phyloP scores from a whole-genome alignment of 2,888 invertebrate species.

The Blastobasis lacticolella region DNA sequence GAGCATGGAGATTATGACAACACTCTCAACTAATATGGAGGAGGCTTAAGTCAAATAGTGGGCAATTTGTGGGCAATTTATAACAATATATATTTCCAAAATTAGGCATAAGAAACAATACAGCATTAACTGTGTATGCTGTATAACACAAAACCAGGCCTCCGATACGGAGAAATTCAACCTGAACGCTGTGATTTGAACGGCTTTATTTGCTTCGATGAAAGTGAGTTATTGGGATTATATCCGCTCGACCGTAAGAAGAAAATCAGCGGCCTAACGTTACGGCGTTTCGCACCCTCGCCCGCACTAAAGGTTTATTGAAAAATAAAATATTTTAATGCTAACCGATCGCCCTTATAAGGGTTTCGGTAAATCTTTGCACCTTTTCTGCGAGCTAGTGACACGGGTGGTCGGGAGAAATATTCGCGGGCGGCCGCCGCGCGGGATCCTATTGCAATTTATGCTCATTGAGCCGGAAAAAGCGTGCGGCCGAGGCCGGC shows the following conservation, averaged over 20 bases:
- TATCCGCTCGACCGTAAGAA: conserved; percentile 30
- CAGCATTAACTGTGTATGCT: neutral
- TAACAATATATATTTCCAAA: too few species aligned
- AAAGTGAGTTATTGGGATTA: conserved; percentile 36
- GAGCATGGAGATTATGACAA: too few species aligned
- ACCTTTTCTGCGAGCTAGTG: conserved; percentile 47
- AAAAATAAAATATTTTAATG: conserved; percentile 54
- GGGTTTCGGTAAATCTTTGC: conserved; percentile 55
- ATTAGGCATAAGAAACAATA: too few species aligned
- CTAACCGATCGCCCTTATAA: conserved; percentile 40
- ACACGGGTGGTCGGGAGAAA: conserved; percentile 46
- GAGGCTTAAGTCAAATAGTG: too few species aligned
- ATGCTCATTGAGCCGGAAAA: conserved; percentile 68
- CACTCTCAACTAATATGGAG: too few species aligned
- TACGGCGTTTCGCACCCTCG: conserved; percentile 25
- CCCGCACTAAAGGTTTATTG: conserved; percentile 31
- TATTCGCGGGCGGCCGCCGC: conserved; percentile 56
- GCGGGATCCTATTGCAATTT: conserved; percentile 71
- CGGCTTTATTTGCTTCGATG: conserved; percentile 27
- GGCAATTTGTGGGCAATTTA: too few species aligned
- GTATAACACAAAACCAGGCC: conserved; percentile 2
- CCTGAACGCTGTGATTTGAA: neutral
- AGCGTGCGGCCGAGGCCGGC: conserved; percentile 63
- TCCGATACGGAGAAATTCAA: neutral
- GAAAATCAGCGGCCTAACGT: conserved; percentile 30